phyloP scores from a whole-genome alignment of 2,888 invertebrate species.

The Eristalis arbustorum region DNA sequence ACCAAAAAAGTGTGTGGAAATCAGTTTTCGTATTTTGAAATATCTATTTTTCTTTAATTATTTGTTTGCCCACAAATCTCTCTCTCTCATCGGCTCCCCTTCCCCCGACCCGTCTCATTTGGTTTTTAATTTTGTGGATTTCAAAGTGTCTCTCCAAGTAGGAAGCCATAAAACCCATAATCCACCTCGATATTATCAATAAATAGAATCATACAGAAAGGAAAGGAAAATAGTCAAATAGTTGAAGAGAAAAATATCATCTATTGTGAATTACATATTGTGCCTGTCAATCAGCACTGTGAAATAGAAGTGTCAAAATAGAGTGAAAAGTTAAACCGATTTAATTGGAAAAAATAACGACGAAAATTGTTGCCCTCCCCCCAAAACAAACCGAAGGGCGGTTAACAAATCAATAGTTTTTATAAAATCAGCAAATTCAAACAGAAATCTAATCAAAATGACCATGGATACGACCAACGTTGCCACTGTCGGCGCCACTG shows the following conservation, averaged over 20 bases:
- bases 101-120: background rate
- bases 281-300: conserved; percentile 38
- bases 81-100: background rate
- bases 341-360: background rate
- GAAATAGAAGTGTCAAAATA: conserved; percentile 39
- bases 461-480: conserved; percentile 68
- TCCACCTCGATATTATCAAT: conserved; percentile 17
- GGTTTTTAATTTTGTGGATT: background rate
- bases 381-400: background rate
- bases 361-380: background rate
- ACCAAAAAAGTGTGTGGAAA: conserved; percentile 28
- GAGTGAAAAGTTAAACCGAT: conserved; percentile 3
- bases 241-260: background rate
- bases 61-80: background rate
- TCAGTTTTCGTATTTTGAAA: conserved; percentile 21
- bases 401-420: background rate
- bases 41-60: conserved; percentile 1
- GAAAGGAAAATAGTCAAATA: background rate
- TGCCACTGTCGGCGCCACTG: conserved; percentile 59
- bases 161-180: conserved; percentile 33
- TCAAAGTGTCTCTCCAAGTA: conserved; percentile 1
- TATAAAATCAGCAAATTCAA: background rate
- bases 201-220: conserved; percentile 23
- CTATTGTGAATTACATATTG: conserved; percentile 51
- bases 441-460: conserved; percentile 34